Conservation (phyloP, 2,888 invertebrate species). For the Apotomis turbidana region DNA sequence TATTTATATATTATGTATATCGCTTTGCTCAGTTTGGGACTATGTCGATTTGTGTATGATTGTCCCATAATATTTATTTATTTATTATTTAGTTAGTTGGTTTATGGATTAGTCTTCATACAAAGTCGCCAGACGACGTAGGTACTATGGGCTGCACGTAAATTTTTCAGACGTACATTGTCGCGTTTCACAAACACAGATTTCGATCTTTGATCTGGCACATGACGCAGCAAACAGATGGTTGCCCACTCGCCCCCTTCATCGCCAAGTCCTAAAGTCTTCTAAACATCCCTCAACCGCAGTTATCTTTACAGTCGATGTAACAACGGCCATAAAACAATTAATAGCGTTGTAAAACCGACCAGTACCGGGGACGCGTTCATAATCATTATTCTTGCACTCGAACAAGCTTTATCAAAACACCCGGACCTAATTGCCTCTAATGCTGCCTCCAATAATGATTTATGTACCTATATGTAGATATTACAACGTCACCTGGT, state of each 20-base stretch:
- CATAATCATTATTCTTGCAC: slow-evolving; percentile 55
- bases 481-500: slow-evolving; percentile 58
- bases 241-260: slow-evolving; percentile 47
- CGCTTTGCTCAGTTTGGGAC: too few species aligned
- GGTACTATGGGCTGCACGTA: too few species aligned
- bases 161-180: too few species aligned
- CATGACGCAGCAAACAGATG: slow-evolving; percentile 43
- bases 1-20: too few species aligned
- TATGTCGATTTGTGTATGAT: too few species aligned
- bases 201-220: slow-evolving; percentile 6
- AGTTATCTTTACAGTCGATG: slow-evolving; percentile 72
- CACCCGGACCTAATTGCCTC: slow-evolving; percentile 33
- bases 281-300: slow-evolving; percentile 69
- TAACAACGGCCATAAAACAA: slow-evolving; percentile 72
- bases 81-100: too few species aligned
- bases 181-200: background rate
- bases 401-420: slow-evolving; percentile 59
- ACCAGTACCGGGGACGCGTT: slow-evolving; percentile 62
- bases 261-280: slow-evolving; percentile 56
- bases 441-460: slow-evolving; percentile 22
- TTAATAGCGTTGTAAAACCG: slow-evolving; percentile 74
- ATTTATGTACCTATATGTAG: slow-evolving; percentile 26
- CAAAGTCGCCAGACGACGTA: too few species aligned
- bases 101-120: too few species aligned
- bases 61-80: too few species aligned